Evolutionary conservation across 2,797 vertebrate genomes (phyloP).

Genomic region (Poecilia picta): DNA sequence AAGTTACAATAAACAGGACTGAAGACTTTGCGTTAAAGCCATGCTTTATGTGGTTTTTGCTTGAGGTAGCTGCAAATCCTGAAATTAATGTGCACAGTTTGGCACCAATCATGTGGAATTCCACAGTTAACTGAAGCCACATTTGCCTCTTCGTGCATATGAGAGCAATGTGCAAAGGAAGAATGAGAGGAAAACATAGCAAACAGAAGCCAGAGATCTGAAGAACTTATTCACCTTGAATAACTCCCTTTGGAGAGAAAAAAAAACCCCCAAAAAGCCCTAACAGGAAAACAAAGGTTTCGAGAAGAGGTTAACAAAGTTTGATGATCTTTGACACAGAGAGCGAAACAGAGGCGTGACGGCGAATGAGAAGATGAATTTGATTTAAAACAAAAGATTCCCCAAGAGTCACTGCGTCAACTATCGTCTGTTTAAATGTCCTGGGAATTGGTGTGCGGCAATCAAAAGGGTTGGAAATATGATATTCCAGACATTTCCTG

Average conservation of each 20-base stretch:
- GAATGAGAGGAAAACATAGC: slow-evolving; percentile 26
- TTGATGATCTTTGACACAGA: slow-evolving; percentile 55
- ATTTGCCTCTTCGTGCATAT: slow-evolving; percentile 48
- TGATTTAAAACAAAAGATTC: slow-evolving; percentile 32
- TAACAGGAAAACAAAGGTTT: slow-evolving; percentile 8
- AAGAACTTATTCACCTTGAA: slow-evolving; percentile 68
- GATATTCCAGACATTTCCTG: slow-evolving; percentile 43
- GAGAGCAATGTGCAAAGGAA: slow-evolving; percentile 45
- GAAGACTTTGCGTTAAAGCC: not conserved
- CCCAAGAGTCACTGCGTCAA: slow-evolving; percentile 25
- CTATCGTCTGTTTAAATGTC: slow-evolving; percentile 22
- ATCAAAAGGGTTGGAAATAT: slow-evolving; percentile 27
- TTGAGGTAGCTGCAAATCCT: slow-evolving; percentile 13
- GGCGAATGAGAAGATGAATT: slow-evolving; percentile 36
- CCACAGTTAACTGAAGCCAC: slow-evolving; percentile 47
- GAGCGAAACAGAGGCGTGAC: slow-evolving; percentile 22
- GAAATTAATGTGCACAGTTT: slow-evolving; percentile 20
- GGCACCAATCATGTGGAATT: slow-evolving; percentile 39
- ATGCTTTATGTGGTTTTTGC: not conserved
- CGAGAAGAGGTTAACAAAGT: slow-evolving; percentile 26
- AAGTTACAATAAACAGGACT: slow-evolving; percentile 1
- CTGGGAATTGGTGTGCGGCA: slow-evolving; percentile 13
- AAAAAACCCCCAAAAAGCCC: not conserved
- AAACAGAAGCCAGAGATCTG: slow-evolving; percentile 43
- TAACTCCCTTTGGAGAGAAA: slow-evolving; percentile 45